Evolutionary conservation across 1,140 invertebrate genomes (phyloP).

Genomic region (Bombyx mandarina): DNA sequence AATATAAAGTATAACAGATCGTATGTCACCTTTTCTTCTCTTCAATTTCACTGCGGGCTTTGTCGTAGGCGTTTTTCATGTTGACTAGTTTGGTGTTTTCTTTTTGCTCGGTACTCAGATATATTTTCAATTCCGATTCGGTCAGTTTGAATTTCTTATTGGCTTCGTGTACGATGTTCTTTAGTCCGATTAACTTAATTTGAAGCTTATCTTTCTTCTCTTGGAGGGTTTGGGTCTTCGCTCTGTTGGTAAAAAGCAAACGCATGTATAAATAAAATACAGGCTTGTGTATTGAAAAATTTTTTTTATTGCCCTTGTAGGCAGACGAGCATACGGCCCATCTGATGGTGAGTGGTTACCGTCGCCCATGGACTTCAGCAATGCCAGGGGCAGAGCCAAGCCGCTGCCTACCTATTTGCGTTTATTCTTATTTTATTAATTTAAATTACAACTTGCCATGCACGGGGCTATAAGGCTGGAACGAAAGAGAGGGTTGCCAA

Average conservation of each 20-base stretch:
- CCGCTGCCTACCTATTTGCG: no score
- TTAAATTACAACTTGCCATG: no score
- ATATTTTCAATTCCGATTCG: conserved; percentile 87
- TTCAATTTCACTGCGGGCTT: conserved; percentile 49
- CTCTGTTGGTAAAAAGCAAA: conserved; percentile 22
- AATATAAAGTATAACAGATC: no score
- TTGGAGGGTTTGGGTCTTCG: conserved; percentile 75
- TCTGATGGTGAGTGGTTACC: background rate
- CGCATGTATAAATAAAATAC: background rate
- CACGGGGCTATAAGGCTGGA: no score
- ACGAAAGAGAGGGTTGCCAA: no score
- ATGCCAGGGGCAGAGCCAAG: no score
- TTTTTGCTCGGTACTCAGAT: conserved; percentile 81
- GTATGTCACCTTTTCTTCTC: conserved; percentile 57
- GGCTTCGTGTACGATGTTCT: conserved; percentile 80
- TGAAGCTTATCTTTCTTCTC: conserved; percentile 78
- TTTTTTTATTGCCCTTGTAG: background rate
- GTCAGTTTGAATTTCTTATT: conserved; percentile 83
- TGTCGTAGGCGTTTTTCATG: conserved; percentile 53
- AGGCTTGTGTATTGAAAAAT: no score
- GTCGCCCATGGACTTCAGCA: no score
- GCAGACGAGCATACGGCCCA: background rate
- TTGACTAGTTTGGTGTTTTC: conserved; percentile 82
- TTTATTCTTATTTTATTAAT: no score
- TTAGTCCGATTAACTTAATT: conserved; percentile 77